phyloP scores from a whole-genome alignment of 2,888 invertebrate species.

The Anodontia alba region DNA sequence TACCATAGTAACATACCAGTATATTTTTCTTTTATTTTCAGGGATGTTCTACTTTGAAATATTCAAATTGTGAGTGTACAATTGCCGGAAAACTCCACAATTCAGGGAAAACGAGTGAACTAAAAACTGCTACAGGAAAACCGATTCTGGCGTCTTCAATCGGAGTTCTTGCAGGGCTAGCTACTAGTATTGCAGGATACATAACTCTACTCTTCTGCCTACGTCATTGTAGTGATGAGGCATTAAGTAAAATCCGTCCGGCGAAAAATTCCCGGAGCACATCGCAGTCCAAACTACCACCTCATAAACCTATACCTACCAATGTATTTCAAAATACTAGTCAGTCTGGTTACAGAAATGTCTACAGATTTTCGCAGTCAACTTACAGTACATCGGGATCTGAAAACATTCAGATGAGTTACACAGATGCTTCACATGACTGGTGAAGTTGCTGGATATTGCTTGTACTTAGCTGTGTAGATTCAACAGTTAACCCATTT shows the following conservation, averaged over 20 bases:
- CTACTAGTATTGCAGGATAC: not conserved
- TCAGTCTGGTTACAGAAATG: conserved; percentile 3
- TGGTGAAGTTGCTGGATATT: not conserved
- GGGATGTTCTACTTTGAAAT: not conserved
- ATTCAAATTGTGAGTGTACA: not conserved
- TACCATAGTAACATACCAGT: no score
- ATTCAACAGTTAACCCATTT: no score
- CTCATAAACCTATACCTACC: conserved; percentile 3
- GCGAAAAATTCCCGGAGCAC: not conserved
- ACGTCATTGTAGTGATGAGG: not conserved
- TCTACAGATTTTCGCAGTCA: not conserved
- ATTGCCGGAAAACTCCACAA: not conserved
- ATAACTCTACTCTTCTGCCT: not conserved
- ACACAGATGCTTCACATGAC: not conserved
- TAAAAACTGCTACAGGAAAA: not conserved
- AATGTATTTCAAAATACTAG: not conserved
- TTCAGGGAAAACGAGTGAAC: not conserved
- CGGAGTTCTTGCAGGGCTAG: not conserved
- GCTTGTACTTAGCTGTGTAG: no score
- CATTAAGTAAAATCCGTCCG: not conserved
- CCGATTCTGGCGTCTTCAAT: not conserved
- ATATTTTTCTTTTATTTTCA: not conserved
- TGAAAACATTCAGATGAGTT: conserved; percentile 2
- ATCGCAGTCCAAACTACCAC: no score
- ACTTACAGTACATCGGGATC: not conserved